Conservation (phyloP, 2,113 vertebrate genomes). For the Tiliqua scincoides region DNA sequence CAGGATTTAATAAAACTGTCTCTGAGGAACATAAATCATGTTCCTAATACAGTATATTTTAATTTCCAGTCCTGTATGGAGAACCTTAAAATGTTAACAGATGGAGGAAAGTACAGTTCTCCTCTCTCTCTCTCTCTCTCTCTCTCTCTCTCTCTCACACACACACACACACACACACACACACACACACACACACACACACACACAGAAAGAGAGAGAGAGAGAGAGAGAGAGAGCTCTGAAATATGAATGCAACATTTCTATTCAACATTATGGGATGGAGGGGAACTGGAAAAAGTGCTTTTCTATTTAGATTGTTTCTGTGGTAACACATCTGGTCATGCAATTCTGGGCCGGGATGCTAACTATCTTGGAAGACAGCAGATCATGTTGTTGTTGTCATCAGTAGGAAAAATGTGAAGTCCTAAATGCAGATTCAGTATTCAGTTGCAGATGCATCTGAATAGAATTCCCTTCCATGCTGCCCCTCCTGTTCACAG, state of each 20-base stretch:
- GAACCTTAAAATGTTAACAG: conserved; percentile 63
- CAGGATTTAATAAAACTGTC: conserved; percentile 58
- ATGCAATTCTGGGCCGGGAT: conserved; percentile 39
- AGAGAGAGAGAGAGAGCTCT: background rate
- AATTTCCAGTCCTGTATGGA: conserved; percentile 48
- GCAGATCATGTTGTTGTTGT: conserved; percentile 55
- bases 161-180: background rate
- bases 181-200: background rate
- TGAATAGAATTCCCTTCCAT: background rate
- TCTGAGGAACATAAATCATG: conserved; percentile 49
- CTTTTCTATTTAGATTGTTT: conserved; percentile 61
- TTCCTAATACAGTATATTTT: conserved; percentile 58
- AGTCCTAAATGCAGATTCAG: conserved; percentile 3
- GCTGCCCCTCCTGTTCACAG: background rate
- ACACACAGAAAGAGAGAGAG: too few species aligned
- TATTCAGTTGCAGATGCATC: conserved; percentile 9
- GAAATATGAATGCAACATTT: background rate
- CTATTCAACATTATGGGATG: background rate
- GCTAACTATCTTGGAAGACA: conserved; percentile 28
- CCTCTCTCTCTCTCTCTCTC: conserved; percentile 5
- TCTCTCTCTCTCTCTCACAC: background rate
- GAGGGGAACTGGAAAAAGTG: conserved; percentile 26
- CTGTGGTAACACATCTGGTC: conserved; percentile 60
- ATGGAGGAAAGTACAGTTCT: conserved; percentile 49
- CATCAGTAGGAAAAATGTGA: conserved; percentile 33